These are phyloP conservation scores for Clunio marinus DNA, from an alignment of 2,888 invertebrate species.

Conservation along the genomic window DNA sequence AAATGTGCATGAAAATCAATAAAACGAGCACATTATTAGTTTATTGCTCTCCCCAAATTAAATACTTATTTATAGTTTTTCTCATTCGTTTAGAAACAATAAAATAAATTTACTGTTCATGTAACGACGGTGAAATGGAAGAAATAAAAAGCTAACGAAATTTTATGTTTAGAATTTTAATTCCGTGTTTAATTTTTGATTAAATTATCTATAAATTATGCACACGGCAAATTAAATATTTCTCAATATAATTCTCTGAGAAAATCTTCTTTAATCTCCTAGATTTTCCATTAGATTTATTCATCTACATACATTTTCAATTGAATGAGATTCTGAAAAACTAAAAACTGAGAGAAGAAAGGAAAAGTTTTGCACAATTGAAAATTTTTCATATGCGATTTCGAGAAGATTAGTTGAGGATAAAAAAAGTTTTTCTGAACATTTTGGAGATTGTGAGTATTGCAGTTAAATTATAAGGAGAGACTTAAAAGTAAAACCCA, in stretches of 20 bases:
- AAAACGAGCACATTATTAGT: conserved; percentile 7
- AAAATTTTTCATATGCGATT: not conserved
- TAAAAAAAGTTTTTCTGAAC: not conserved
- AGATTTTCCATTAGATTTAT: not conserved
- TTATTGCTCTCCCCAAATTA: conserved; percentile 5
- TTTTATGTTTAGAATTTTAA: too few relatives aligned
- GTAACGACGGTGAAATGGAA: conserved; percentile 3
- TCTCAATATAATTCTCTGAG: too few relatives aligned
- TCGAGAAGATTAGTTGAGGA: not conserved
- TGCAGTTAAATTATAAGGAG: too few relatives aligned
- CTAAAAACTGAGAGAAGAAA: not conserved
- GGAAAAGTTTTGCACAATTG: not conserved
- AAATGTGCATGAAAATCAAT: not conserved
- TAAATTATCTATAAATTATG: too few relatives aligned
- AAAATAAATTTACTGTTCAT: too few relatives aligned
- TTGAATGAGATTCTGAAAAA: not conserved
- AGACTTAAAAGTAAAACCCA: too few relatives aligned
- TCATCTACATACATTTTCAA: not conserved
- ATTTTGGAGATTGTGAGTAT: too few relatives aligned
- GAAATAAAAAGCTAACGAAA: too few relatives aligned
- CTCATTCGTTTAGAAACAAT: not conserved
- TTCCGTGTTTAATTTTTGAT: too few relatives aligned
- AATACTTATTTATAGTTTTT: not conserved
- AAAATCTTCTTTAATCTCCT: not conserved
- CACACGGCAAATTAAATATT: too few relatives aligned